Base-by-base conservation (phyloP, 1,140 invertebrate genomes). In the Heliconius hewitsoni region DNA sequence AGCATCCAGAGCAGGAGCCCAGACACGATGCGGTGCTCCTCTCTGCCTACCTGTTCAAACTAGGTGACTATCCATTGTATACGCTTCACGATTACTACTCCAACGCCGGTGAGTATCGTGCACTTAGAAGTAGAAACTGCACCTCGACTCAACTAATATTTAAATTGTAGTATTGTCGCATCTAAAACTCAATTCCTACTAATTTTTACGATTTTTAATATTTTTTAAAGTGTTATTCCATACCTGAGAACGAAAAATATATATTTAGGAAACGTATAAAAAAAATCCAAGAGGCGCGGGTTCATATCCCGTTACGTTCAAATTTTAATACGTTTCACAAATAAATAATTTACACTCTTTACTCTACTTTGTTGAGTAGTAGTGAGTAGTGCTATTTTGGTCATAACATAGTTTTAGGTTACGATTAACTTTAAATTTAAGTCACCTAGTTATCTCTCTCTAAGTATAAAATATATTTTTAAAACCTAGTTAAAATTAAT, bases 61-160 rank as follows among this genome's bases (percentile, higher is more conserved):
- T 95, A 95, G 94, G 94, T 95, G 92, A 93, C 83, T 93, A 94
- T 94, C 88, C 89, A 84, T 91, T 94, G 87, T 91, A 94, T 94
- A 89, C 91, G 91, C 92, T 94, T 90, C 89, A 91, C 86, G 89
- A 93, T 90, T 86, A 88, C 89, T 87, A 91, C 92, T 87, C 91
- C 85, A 86, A 82, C 85, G 78, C 86, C 86, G 92, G 93, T 94
- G 89, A 94, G 93, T 94, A 94, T 91, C 89, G 89, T 87, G 90
- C 88, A 90, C 87, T 70, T 84, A 81, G 85, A 79, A 37, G 73
- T 84, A 84, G 74, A 78, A 57, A 75, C 78, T 71, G 84, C 82
- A 85, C 83, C 34, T 60, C 70, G 55, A 79, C 55, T 84, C 86
- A 70, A 81, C 71, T 82, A 82, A 82, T 77, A 70, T 23, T 60